Evolutionary conservation across 1,140 invertebrate genomes (phyloP).

Genomic region (Phenacoccus solenopsis): DNA sequence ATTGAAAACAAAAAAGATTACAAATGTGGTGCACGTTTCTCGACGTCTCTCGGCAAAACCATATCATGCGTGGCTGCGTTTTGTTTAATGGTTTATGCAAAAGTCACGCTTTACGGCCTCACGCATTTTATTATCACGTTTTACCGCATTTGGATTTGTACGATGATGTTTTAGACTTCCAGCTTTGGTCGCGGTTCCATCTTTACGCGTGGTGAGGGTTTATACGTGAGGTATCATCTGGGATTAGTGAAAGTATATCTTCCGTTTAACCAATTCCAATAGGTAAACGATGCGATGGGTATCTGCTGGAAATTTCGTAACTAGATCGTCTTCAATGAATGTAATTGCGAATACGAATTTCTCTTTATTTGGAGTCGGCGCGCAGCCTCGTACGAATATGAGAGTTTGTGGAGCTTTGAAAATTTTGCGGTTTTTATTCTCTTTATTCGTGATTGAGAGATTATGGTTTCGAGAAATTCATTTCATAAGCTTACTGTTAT

Average conservation of each 20-base stretch:
- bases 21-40: background rate
- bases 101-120: background rate
- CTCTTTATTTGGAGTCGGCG: too few relatives aligned
- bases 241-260: background rate
- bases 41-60: background rate
- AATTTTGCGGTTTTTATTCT: too few relatives aligned
- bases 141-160: background rate
- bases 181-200: background rate
- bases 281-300: background rate
- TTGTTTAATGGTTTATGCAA: background rate
- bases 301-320: background rate
- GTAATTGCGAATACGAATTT: too few relatives aligned
- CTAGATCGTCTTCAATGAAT: background rate
- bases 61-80: background rate
- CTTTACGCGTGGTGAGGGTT: background rate
- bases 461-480: too few relatives aligned
- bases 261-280: background rate
- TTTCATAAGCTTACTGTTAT: too few relatives aligned
- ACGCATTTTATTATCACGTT: conserved; percentile 2
- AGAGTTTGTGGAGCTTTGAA: too few relatives aligned
- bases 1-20: too few relatives aligned
- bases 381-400: too few relatives aligned
- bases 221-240: background rate
- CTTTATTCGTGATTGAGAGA: too few relatives aligned
- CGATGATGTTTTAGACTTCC: too few relatives aligned